These are phyloP conservation scores for Leucophora obtusa DNA, from an alignment of 2,888 invertebrate species.

Conservation along the genomic window DNA sequence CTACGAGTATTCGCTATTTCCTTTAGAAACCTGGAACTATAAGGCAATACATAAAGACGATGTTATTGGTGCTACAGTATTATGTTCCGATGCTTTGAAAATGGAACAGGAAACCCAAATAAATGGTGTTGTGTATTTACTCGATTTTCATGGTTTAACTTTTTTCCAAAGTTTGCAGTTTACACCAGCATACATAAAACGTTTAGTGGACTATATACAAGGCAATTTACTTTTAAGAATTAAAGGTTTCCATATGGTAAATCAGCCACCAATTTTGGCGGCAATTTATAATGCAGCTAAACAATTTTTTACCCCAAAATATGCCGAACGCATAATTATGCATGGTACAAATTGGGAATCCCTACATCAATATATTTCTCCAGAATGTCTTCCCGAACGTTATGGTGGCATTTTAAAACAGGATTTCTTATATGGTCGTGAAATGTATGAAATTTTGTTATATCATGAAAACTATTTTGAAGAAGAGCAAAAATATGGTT, in stretches of 20 bases:
- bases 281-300: neutral
- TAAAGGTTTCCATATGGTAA: constrained; percentile 21
- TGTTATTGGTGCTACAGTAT: too few species aligned
- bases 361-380: constrained; percentile 35
- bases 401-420: constrained; percentile 42
- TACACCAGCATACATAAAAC: neutral
- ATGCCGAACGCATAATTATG: constrained; percentile 21
- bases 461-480: constrained; percentile 29
- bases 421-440: constrained; percentile 63
- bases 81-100: neutral
- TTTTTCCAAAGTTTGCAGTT: neutral
- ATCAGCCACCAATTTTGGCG: constrained; percentile 22
- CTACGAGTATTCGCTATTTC: neutral
- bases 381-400: constrained; percentile 44
- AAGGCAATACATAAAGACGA: neutral
- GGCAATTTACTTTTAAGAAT: constrained; percentile 4
- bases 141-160: constrained; percentile 3
- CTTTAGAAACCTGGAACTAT: neutral
- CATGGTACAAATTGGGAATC: constrained; percentile 46
- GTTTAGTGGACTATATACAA: constrained; percentile 8
- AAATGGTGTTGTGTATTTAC: constrained; percentile 10
- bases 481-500: constrained; percentile 24
- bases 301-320: constrained; percentile 18
- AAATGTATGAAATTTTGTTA: constrained; percentile 36
- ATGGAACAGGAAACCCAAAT: constrained; percentile 29